Conservation (phyloP, 2,888 invertebrate species). For the Cerastis leucographa region DNA sequence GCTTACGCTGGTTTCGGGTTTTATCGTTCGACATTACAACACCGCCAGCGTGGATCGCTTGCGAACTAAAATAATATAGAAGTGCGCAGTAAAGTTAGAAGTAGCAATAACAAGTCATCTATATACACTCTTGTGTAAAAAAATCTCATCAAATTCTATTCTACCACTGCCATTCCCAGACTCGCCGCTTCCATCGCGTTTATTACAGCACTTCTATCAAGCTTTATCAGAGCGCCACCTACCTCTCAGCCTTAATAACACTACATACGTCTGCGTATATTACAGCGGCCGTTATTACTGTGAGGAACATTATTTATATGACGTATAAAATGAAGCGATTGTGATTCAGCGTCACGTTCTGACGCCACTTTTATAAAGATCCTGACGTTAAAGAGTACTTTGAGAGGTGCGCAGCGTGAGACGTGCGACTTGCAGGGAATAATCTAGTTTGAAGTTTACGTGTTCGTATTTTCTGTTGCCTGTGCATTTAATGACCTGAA, state of each 20-base stretch:
- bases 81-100: background rate
- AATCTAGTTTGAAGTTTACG: slow-evolving; percentile 53
- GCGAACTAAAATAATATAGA: background rate
- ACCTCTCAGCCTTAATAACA: slow-evolving; percentile 47
- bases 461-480: slow-evolving; percentile 39
- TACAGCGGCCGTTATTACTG: slow-evolving; percentile 56
- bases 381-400: slow-evolving; percentile 56
- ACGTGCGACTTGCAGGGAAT: slow-evolving; percentile 41
- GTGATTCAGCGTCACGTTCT: slow-evolving; percentile 75
- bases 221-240: slow-evolving; percentile 36
- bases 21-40: slow-evolving; percentile 4
- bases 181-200: slow-evolving; percentile 19
- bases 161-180: background rate
- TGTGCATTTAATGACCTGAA: slow-evolving; percentile 33
- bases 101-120: background rate
- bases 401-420: slow-evolving; percentile 51
- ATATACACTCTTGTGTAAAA: slow-evolving; percentile 4
- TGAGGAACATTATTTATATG: slow-evolving; percentile 60
- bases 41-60: background rate
- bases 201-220: slow-evolving; percentile 47
- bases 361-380: slow-evolving; percentile 61
- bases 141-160: background rate
- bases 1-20: slow-evolving; percentile 20
- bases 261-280: slow-evolving; percentile 49
- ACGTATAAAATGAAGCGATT: slow-evolving; percentile 75